These are phyloP conservation scores for Phalacrocorax brasilianus DNA, from an alignment of 2,113 vertebrate genomes.

Conservation along the genomic window DNA sequence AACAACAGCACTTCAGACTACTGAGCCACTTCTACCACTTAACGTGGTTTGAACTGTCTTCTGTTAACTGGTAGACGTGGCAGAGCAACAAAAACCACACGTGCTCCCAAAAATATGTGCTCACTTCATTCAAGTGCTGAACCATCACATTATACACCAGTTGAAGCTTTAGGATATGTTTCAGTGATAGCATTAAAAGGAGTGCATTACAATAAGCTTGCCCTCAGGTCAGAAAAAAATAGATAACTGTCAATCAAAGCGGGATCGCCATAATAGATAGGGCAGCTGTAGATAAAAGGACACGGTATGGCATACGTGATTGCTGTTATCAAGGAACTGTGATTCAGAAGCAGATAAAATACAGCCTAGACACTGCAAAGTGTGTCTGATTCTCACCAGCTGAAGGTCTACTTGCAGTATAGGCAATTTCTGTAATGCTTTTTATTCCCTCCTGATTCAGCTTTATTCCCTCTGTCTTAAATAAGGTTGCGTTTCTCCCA, in stretches of 20 bases:
- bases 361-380: neutral
- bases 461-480: neutral
- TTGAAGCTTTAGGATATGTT: neutral
- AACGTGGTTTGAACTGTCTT: neutral
- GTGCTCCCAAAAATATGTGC: neutral
- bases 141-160: neutral
- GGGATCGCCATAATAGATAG: neutral
- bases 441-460: neutral
- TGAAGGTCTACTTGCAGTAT: neutral
- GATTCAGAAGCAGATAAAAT: slow-evolving; percentile 10
- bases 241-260: slow-evolving; percentile 27
- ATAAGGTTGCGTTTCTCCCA: neutral
- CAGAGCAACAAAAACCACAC: neutral
- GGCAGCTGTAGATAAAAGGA: slow-evolving; percentile 2
- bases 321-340: neutral
- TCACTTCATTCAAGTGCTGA: neutral
- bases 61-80: neutral
- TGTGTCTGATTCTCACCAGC: neutral
- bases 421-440: neutral
- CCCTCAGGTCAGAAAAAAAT: slow-evolving; percentile 23
- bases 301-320: neutral
- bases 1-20: neutral
- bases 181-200: slow-evolving; percentile 3
- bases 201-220: neutral
- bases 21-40: neutral